phyloP scores from a whole-genome alignment of 2,797 vertebrate genomes.

The Echeneis naucrates region DNA sequence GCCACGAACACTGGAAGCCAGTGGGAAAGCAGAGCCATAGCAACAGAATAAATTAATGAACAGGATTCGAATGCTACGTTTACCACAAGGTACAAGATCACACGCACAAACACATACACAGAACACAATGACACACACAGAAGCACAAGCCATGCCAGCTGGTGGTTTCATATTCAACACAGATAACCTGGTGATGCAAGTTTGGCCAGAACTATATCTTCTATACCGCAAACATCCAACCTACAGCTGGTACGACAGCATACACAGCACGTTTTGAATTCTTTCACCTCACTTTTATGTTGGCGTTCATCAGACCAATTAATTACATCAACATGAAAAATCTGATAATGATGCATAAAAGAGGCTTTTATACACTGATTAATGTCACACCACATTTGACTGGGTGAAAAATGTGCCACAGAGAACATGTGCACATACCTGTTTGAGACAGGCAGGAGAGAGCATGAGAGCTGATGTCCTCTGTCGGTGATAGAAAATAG shows the following conservation, averaged over 20 bases:
- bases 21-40: slow-evolving; percentile 79
- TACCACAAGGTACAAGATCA: slow-evolving; percentile 64
- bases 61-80: slow-evolving; percentile 72
- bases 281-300: neutral
- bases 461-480: neutral
- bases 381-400: neutral
- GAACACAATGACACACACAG: slow-evolving; percentile 31
- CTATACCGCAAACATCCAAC: slow-evolving; percentile 27
- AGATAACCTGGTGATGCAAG: slow-evolving; percentile 61
- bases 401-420: neutral
- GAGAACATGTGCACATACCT: slow-evolving; percentile 13
- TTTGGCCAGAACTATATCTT: slow-evolving; percentile 26
- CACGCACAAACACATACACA: slow-evolving; percentile 27
- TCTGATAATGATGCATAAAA: neutral
- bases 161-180: slow-evolving; percentile 74
- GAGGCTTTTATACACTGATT: neutral
- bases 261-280: neutral
- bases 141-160: slow-evolving; percentile 53
- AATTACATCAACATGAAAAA: neutral
- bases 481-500: slow-evolving; percentile 56
- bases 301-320: neutral
- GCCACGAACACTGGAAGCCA: slow-evolving; percentile 73
- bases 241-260: slow-evolving; percentile 2
- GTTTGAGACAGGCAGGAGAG: neutral
- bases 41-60: slow-evolving; percentile 86